Base-by-base conservation (phyloP, 2,113 vertebrate species). In the Ciconia stormi region DNA sequence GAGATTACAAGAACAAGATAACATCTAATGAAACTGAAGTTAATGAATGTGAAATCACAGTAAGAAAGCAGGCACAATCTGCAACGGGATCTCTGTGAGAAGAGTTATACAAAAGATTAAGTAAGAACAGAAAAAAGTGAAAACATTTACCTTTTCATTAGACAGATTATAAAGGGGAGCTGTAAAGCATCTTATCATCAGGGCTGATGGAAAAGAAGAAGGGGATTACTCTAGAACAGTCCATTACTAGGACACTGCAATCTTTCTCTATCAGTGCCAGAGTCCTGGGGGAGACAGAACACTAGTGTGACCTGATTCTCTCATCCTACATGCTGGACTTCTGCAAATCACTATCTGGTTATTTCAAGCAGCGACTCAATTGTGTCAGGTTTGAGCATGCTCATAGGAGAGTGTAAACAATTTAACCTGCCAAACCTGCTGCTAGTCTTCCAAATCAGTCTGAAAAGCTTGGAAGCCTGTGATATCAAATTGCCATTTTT, bases 381-480 rank as follows among this genome's bases (percentile, higher is more conserved):
- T 67, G 32, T 79, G 94, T 80, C 82, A 92, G 73, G 52, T 89
- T 72, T 87, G n/a, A 94, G 78, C 63, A 84, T n/a, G 53, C 73
- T 87, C 25, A 40, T 7, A 63, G 58, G 49, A 82, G 10, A 66
- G 9, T 5, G 29, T 72, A 92, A 94, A 91, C 81, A 90, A 53
- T 84, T 89, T 53, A 87, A 85, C 84, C 78, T 93, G 94, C 53
- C 74, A 94, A 95, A 92, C 79, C 50, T 80, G 87, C 66, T 91
- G 58, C 62, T 67, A 55, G 47, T 71, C 38, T 70, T 96, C 66
- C 78, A 93, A 94, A 96, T 53, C 40, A 67, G 76, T 52, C 22
- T 86, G 85, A 90, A 94, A 72, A 77, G 16, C 62, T 36, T 80
- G 58, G 42, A 80, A 95, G 50, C 46, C 70, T n/a, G 52, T 32